These are phyloP conservation scores for Aplochiton taeniatus DNA, from an alignment of 2,797 vertebrate species.

Conservation along the genomic window DNA sequence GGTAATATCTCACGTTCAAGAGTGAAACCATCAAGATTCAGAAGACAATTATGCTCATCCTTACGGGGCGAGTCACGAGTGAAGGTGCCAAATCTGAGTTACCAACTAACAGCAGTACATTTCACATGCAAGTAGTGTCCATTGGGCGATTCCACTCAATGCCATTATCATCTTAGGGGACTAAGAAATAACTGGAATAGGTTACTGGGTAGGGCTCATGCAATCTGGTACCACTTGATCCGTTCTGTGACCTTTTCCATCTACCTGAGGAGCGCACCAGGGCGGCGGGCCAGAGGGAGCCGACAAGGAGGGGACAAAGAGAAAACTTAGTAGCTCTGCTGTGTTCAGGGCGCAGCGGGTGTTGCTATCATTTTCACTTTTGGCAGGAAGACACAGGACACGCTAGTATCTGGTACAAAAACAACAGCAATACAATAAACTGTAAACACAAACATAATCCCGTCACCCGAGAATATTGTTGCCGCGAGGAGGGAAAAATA, in stretches of 20 bases:
- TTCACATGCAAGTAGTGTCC: background rate
- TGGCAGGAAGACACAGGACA: slow-evolving; percentile 41
- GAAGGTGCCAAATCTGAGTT: background rate
- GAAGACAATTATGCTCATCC: background rate
- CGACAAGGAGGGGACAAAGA: slow-evolving; percentile 8
- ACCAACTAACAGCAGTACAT: background rate
- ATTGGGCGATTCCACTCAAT: slow-evolving; percentile 18
- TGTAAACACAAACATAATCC: slow-evolving; percentile 33
- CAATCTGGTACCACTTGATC: slow-evolving; percentile 50
- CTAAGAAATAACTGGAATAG: slow-evolving; percentile 40
- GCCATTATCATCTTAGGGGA: slow-evolving; percentile 21
- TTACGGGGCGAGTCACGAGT: background rate
- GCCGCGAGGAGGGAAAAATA: slow-evolving; percentile 35
- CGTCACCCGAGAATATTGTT: slow-evolving; percentile 44
- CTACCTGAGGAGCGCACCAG: slow-evolving; percentile 21
- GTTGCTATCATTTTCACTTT: slow-evolving; percentile 16
- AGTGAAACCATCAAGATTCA: too few relatives aligned
- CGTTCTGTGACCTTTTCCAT: slow-evolving; percentile 34
- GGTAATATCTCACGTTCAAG: too few relatives aligned
- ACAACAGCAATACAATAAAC: slow-evolving; percentile 55
- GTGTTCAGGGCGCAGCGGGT: slow-evolving; percentile 19
- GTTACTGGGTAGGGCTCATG: slow-evolving; percentile 50
- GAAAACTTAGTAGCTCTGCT: slow-evolving; percentile 9
- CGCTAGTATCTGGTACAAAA: slow-evolving; percentile 55
- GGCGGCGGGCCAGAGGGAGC: slow-evolving; percentile 22